Evolutionary conservation across 2,797 vertebrate species (phyloP).

Genomic region (Crax fasciolata): DNA sequence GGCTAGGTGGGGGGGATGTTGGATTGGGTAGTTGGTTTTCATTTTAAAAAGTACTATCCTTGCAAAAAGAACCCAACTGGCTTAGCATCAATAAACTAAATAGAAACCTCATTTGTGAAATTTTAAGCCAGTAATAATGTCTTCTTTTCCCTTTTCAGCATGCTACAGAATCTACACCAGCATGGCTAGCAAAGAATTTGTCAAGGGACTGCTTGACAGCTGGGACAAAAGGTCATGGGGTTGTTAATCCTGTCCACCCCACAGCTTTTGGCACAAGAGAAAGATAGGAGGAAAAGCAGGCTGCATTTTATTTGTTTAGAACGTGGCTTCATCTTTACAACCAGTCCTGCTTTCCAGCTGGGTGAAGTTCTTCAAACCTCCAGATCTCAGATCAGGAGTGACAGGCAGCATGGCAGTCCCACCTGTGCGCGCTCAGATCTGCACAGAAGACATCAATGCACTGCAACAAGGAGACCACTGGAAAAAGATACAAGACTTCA

Average conservation of each 20-base stretch:
- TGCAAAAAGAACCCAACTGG: not conserved
- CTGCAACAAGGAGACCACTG: not conserved
- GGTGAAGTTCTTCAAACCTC: not conserved
- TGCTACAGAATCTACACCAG: not conserved
- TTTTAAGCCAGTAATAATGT: not conserved
- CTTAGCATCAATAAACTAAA: not conserved
- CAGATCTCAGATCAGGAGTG: not conserved
- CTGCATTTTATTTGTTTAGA: not conserved
- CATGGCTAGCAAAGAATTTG: not conserved
- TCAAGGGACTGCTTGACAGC: not conserved
- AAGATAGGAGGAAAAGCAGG: not conserved
- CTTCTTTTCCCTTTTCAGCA: not conserved
- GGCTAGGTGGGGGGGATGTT: not conserved
- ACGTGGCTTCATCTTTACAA: not conserved
- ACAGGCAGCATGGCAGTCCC: not conserved
- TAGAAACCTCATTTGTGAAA: not conserved
- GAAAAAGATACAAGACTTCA: not conserved
- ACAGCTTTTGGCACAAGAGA: not conserved
- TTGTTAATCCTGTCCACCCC: not conserved
- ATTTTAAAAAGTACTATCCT: not conserved
- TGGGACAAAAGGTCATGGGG: not conserved
- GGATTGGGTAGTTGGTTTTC: not conserved
- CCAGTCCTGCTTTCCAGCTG: not conserved
- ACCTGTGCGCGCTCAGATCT: not conserved
- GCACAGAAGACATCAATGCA: not conserved